Base-by-base conservation (phyloP, 2,113 vertebrate species). In the Sapajus apella region DNA sequence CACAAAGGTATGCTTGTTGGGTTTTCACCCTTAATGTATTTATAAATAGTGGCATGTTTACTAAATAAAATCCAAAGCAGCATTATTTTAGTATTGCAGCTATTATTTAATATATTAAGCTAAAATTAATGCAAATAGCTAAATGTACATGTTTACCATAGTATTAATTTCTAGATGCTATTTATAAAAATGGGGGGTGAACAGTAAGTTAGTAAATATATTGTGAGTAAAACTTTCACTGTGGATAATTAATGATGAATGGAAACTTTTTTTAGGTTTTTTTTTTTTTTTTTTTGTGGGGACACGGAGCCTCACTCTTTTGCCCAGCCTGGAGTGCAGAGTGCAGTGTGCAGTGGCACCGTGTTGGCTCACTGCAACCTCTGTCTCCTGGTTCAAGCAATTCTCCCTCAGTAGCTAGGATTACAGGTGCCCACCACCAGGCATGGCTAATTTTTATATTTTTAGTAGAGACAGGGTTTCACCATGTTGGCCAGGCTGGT, bases 1-100 rank as follows among this genome's bases (percentile, higher is more conserved):
- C 97, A 98, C 98, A 98, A 98, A 97, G 97, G 90, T 94, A 61
- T 96, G 47, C 79, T 97, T 98, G 97, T 98, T 98, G 92, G 77
- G 56, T 86, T 98, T 88, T 77, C 64, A 79, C 56, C 90, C n/a
- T 96, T 96, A 94, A 92, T 94, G 76, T 97, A 97, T 94, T 98
- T 90, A 94, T 88, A 91, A 58, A 64, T 94, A 97, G 97, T 95
- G 64, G 70, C 87, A 97, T 96, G 82, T 98, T 97, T 97, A 98
- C 93, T 91, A 97, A 91, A 96, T 96, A 94, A 96, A 93, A 98
- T 97, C 30, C 58, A 80, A 87, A 95, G 55, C 70, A 89, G 97
- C 70, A 81, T 97, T 97, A 89, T 95, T 96, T 80, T 90, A 97
- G 45, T 85, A 76, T 95, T 95, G 23, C 61, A 95, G 43, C 30